These are phyloP conservation scores for Nemurella pictetii DNA, from an alignment of 2,888 invertebrate genomes.

Conservation along the genomic window DNA sequence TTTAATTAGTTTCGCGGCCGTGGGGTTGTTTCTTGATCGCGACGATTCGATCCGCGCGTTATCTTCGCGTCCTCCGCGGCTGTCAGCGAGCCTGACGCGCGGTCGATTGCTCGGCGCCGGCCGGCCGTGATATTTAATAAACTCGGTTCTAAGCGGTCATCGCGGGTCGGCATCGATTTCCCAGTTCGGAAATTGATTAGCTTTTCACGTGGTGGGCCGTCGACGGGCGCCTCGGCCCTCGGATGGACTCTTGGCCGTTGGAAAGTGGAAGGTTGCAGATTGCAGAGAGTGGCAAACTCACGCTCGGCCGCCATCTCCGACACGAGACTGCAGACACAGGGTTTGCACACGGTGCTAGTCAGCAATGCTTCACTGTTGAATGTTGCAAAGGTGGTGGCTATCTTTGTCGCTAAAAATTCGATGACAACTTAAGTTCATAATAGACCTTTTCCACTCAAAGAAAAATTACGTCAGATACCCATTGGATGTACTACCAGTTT, in stretches of 20 bases:
- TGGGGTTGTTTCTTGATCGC: background rate
- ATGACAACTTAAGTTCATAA: background rate
- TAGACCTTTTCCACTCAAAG: too few species aligned
- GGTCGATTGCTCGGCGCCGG: background rate
- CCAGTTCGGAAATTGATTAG: slow-evolving; percentile 17
- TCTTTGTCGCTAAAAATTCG: too few species aligned
- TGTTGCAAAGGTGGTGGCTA: too few species aligned
- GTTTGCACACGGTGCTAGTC: too few species aligned
- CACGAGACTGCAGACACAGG: too few species aligned
- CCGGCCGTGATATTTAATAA: background rate
- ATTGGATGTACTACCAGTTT: too few species aligned
- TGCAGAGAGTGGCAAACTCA: too few species aligned
- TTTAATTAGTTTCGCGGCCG: background rate
- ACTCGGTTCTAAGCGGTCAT: background rate
- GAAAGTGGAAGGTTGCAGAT: too few species aligned
- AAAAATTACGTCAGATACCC: too few species aligned
- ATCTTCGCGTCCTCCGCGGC: background rate
- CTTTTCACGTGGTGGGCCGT: background rate
- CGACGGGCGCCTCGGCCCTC: background rate
- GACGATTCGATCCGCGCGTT: background rate
- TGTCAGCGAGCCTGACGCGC: background rate
- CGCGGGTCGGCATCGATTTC: slow-evolving; percentile 10
- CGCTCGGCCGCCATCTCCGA: too few species aligned
- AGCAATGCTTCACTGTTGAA: too few species aligned
- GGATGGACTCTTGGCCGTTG: too few species aligned